Percentiles rank a stretch among this genome's conserved stretches.
These are phyloP conservation scores for Holacanthus passer DNA, from an alignment of 2,113 vertebrate genomes.

Conservation along the genomic window DNA sequence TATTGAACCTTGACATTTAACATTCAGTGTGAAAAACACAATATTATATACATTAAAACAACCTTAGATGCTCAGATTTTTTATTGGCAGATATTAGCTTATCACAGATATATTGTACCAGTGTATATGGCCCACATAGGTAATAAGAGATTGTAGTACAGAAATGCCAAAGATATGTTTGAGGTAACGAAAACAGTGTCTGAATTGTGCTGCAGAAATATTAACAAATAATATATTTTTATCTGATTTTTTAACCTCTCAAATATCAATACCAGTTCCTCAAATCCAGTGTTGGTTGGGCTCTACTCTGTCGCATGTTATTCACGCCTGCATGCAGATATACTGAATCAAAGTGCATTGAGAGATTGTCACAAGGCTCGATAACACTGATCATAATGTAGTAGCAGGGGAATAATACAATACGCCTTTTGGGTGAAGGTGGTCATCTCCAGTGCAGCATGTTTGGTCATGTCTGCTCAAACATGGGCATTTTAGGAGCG, in stretches of 20 bases:
- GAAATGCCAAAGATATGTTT: neutral
- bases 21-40: neutral
- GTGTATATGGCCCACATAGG: neutral
- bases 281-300: neutral
- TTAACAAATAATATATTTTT: neutral
- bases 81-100: neutral
- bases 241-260: neutral
- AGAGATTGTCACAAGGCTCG: neutral
- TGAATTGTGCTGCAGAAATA: neutral
- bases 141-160: neutral
- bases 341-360: neutral
- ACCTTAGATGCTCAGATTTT: neutral
- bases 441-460: slow-evolving; percentile 13
- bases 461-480: slow-evolving; percentile 33
- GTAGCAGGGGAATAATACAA: slow-evolving; percentile 10
- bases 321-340: neutral
- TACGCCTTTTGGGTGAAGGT: neutral
- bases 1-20: neutral
- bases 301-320: neutral
- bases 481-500: slow-evolving; percentile 5
- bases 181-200: neutral
- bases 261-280: neutral
- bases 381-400: neutral
- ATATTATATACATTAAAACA: neutral
- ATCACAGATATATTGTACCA: neutral